Evolutionary conservation across 2,113 vertebrate genomes (phyloP).

Genomic region (Strigops habroptila): DNA sequence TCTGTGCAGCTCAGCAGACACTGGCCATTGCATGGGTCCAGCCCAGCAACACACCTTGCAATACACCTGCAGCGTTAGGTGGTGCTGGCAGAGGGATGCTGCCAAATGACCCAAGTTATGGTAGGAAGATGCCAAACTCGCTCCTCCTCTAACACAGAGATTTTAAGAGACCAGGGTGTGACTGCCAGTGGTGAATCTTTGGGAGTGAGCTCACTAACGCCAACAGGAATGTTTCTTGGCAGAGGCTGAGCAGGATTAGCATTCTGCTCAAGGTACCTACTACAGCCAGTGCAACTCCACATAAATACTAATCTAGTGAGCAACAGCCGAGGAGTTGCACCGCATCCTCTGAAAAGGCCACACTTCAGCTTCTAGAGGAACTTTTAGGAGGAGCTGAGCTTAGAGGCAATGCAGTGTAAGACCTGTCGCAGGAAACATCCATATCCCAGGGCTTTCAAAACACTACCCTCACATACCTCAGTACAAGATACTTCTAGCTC

Average conservation of each 20-base stretch:
- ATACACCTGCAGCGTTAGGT: not conserved
- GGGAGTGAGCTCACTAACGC: not conserved
- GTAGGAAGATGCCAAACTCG: not conserved
- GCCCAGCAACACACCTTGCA: rapidly evolving
- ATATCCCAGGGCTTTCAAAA: not conserved
- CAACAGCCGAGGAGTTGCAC: not conserved
- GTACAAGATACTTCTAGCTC: not conserved
- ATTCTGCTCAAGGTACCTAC: not conserved
- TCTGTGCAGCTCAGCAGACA: not conserved
- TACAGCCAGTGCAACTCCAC: not conserved
- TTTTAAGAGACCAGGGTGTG: not conserved
- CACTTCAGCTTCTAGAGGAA: not conserved
- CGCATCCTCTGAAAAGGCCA: not conserved
- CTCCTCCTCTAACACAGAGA: not conserved
- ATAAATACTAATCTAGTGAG: not conserved
- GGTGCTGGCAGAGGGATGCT: not conserved
- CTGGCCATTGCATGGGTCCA: rapidly evolving
- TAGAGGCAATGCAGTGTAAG: not conserved
- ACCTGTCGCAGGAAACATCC: not conserved
- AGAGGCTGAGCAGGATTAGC: not conserved
- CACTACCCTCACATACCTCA: not conserved
- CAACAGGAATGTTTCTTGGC: not conserved
- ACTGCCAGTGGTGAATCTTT: not conserved
- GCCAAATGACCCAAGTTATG: rapidly evolving
- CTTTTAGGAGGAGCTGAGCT: not conserved